Evolutionary conservation across 2,888 invertebrate species (phyloP).

Genomic region (Lasioglossum marginatum): DNA sequence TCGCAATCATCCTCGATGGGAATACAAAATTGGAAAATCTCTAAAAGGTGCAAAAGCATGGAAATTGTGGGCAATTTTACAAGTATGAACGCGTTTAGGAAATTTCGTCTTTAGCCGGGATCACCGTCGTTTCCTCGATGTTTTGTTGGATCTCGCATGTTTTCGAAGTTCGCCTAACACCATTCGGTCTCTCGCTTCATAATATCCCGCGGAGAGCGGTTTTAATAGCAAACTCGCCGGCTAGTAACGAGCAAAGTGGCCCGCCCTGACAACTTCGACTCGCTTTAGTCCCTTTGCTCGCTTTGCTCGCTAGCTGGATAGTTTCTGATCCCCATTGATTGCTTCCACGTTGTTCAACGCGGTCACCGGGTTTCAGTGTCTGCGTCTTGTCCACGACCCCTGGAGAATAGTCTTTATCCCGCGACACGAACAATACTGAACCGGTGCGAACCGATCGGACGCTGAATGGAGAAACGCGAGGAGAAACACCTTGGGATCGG

Average conservation of each 20-base stretch:
- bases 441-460: background rate
- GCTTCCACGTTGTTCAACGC: conserved; percentile 5
- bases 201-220: background rate
- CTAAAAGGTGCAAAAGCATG: background rate
- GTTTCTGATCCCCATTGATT: conserved; percentile 11
- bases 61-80: background rate
- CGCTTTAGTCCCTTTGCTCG: background rate
- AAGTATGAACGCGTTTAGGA: background rate
- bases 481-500: background rate
- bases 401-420: background rate
- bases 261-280: background rate
- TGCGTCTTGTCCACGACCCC: background rate
- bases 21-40: background rate
- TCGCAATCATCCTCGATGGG: background rate
- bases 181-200: background rate
- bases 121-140: background rate
- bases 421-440: background rate
- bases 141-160: background rate
- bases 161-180: background rate
- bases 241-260: background rate
- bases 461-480: background rate
- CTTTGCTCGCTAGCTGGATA: background rate
- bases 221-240: conserved; percentile 2
- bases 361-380: background rate
- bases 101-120: background rate